Base-by-base conservation (phyloP, 2,888 invertebrate genomes). In the Pyralis farinalis region DNA sequence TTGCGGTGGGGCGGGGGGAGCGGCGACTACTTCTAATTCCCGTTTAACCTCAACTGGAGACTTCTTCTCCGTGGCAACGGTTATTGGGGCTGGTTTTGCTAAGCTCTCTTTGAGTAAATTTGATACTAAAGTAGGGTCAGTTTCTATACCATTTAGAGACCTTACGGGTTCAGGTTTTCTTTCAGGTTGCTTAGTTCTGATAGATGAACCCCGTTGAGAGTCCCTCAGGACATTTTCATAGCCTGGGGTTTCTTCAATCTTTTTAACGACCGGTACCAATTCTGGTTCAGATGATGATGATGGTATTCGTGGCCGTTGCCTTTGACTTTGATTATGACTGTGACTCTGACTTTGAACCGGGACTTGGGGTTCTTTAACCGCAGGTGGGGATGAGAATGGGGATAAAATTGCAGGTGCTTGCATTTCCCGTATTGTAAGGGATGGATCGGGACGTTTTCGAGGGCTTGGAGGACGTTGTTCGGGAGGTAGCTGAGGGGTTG, bases 111-210 rank as follows among this genome's bases (percentile, higher is more conserved):
- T 94, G 1, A 94, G 71, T 30, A 94, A 71, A 58, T 91, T 93
- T n/a, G 94, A 93, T 16, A 94, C 94, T 56, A 94, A 56, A 5
- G 92, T 92, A 0, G 94, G 93, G 58, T 94, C 93, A 0, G 94
- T 94, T 73, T 94, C 94, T 7, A 94, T 92, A 5, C 93, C 93
- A 55, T 94, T 94, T 0, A 92, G 52, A 0, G 83, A 47, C 32
- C 90, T 55, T 1, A 55, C 47, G 0, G 57, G 51, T 6, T 84
- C 83, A 1, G 81, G 76, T 36, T 84, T 83, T 5, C 85, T 72
- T 27, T 91, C 90, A n/a, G n/a, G n/a, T 1, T 73, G 74, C 47
- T 83, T 82, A 6, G 87, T 58, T 21, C 73, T 65, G 0, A 80
- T 77, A 0, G 71, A 51, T 33, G 46, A 58, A 0, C 77, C 76